These are phyloP conservation scores for Halesus radiatus DNA, from an alignment of 1,140 invertebrate genomes.

Conservation along the genomic window DNA sequence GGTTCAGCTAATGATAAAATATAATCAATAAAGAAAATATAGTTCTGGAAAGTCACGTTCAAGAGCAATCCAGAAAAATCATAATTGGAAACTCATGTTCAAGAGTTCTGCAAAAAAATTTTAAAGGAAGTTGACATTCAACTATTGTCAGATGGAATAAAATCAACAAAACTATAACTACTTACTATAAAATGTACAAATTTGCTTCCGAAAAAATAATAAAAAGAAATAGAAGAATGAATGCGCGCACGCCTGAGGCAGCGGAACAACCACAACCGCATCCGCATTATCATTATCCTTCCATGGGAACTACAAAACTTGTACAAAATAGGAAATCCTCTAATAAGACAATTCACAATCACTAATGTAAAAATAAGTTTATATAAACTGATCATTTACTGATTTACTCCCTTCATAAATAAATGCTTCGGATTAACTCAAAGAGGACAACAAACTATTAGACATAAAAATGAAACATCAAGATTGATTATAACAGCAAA, in stretches of 20 bases:
- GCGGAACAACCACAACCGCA: neutral
- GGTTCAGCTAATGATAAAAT: too few species aligned
- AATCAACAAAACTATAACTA: too few species aligned
- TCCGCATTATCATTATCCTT: neutral
- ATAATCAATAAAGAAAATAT: too few species aligned
- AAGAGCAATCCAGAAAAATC: too few species aligned
- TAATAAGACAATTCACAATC: constrained; percentile 27
- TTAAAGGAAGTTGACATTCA: too few species aligned
- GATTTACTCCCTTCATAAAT: neutral
- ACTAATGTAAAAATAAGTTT: constrained; percentile 17
- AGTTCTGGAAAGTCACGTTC: too few species aligned
- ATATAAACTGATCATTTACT: constrained; percentile 22
- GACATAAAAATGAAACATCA: constrained; percentile 17
- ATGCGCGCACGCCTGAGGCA: neutral
- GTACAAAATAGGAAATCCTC: constrained; percentile 20
- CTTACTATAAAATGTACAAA: too few species aligned
- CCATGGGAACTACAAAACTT: neutral
- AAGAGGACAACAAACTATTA: neutral
- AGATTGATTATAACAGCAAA: constrained; percentile 14
- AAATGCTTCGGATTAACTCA: neutral
- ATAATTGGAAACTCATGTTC: too few species aligned
- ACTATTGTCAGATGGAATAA: too few species aligned
- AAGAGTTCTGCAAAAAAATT: too few species aligned
- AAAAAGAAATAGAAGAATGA: constrained; percentile 13
- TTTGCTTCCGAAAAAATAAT: neutral